These are phyloP conservation scores for Selenia dentaria DNA, from an alignment of 2,888 invertebrate genomes.

Conservation along the genomic window DNA sequence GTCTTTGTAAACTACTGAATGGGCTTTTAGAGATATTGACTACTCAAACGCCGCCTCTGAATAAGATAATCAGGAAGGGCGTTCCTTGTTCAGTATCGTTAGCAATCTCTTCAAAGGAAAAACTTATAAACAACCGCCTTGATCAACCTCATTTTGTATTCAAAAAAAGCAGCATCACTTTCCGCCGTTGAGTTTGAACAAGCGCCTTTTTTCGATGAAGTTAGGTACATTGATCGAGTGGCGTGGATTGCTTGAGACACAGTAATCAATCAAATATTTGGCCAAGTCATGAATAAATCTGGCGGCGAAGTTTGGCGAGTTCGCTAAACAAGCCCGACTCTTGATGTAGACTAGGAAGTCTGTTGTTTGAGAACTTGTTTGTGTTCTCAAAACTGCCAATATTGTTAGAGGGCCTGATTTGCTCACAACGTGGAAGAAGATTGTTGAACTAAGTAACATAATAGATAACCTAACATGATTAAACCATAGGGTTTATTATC, in stretches of 20 bases:
- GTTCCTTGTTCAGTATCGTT: conserved; percentile 7
- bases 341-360: conserved; percentile 16
- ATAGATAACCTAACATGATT: too few species aligned
- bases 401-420: conserved; percentile 13
- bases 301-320: conserved; percentile 41
- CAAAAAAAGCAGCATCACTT: conserved; percentile 58
- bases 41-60: neutral
- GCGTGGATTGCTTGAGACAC: conserved; percentile 68
- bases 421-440: neutral
- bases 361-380: conserved; percentile 21
- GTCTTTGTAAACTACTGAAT: conserved; percentile 18
- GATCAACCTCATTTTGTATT: conserved; percentile 21
- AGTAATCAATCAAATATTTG: conserved; percentile 81
- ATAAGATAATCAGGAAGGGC: conserved; percentile 12
- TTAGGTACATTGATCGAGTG: conserved; percentile 71
- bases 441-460: too few species aligned
- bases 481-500: too few species aligned
- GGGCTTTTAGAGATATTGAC: conserved; percentile 15
- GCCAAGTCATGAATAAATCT: conserved; percentile 78
- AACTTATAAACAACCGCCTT: conserved; percentile 19
- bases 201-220: conserved; percentile 72
- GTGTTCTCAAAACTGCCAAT: conserved; percentile 20
- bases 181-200: conserved; percentile 63
- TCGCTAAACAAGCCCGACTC: conserved; percentile 26
- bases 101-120: conserved; percentile 12